Conservation (phyloP, 1,140 invertebrate species). For the Brachionus plicatilis region DNA sequence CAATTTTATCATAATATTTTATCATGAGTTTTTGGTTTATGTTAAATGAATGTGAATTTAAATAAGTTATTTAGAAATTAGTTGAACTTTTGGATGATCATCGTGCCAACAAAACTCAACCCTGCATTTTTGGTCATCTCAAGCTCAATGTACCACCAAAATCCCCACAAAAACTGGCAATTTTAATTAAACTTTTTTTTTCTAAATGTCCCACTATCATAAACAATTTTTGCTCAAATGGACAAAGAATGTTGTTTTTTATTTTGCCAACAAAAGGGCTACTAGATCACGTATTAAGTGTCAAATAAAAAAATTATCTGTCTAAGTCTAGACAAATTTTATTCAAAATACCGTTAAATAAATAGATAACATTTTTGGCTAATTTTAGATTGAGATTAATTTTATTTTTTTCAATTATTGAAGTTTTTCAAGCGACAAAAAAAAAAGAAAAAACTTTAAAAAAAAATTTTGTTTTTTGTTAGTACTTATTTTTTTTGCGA, state of each 20-base stretch:
- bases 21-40: conserved; percentile 2
- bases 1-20: background rate
- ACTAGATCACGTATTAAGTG: background rate
- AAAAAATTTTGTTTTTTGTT: background rate
- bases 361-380: background rate
- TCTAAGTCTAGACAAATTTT: background rate
- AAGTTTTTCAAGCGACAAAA: background rate
- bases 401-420: conserved; percentile 5
- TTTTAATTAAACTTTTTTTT: too few species aligned
- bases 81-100: background rate
- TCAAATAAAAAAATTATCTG: background rate
- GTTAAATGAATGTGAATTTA: conserved; percentile 20
- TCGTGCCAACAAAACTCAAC: background rate
- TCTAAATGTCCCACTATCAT: too few species aligned
- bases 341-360: background rate
- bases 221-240: too few species aligned
- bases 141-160: background rate
- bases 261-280: too few species aligned
- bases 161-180: too few species aligned
- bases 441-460: background rate
- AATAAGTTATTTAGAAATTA: background rate
- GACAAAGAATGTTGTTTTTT: too few species aligned
- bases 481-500: background rate
- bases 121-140: background rate
- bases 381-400: background rate